Evolutionary conservation across 2,113 vertebrate genomes (phyloP), one percentile per base, ranked within the genome.

Genomic region (Nansenia antarctica): DNA sequence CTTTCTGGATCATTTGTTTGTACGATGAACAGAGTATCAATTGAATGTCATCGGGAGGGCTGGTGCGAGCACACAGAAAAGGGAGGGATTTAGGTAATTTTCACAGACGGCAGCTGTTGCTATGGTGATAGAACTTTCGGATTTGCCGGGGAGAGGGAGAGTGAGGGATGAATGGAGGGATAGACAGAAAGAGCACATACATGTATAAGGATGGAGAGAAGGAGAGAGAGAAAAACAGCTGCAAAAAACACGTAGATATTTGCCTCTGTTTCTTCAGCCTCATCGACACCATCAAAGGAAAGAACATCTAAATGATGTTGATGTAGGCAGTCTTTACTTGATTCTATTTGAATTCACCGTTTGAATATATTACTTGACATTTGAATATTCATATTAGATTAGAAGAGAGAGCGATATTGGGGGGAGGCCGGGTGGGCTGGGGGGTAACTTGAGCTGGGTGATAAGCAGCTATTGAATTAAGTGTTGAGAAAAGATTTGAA

Each of bases 71-170:
- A 69, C 31, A 69, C 42, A 69, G 30, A 78, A 69, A 82, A 75
- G 72, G 73, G 85, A 81, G 85, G 85, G 88, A 89, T 90, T 88
- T 89, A 80, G 87, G 88, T 87, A 88, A 85, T 89, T 89, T 91
- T 90, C 26, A 74, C 88, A 88, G 84, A 91, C 65, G 72, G 85
- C 84, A 89, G 91, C 86, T 91, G 90, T 93, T 93, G 89, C 92
- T 88, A 93, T 91, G 91, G 89, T 29, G 85, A 92, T 87, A 84
- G 87, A 91, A 90, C 86, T 91, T 92, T 92, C 78, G 85, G 87
- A 83, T 91, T 88, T 86, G 79, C 81, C 24, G 63, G 81, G 71
- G 59, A 85, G 78, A 59, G 59, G 58, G 39, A 70, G 62, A 73
- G 72, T 49, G 62, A 54, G 60, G n/a, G 68, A 65, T 72, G 49